Conservation (phyloP, 1,140 invertebrate genomes). For the Neomicropteryx cornuta region DNA sequence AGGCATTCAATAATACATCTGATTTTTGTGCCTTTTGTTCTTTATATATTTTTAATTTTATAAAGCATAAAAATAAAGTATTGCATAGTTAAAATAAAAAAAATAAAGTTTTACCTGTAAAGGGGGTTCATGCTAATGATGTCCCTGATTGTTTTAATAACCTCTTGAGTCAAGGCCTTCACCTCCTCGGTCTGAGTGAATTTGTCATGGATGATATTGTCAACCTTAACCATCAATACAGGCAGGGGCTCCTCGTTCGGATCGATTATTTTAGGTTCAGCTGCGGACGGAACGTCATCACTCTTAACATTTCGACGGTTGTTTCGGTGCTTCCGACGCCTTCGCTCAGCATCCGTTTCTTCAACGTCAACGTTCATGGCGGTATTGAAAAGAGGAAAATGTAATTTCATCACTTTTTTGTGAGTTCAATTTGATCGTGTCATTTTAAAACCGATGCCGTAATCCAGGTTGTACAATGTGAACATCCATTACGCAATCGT, state of each 20-base stretch:
- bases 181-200: conserved; percentile 91
- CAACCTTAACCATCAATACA: conserved; percentile 89
- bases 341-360: conserved; percentile 40
- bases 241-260: conserved; percentile 23
- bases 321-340: conserved; percentile 40
- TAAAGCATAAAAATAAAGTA: not conserved
- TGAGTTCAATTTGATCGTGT: too few relatives aligned
- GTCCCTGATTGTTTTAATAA: conserved; percentile 95
- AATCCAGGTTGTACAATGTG: too few relatives aligned
- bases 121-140: conserved; percentile 94
- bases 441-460: too few relatives aligned
- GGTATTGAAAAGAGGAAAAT: conserved; percentile 53
- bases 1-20: too few relatives aligned
- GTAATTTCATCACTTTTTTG: conserved; percentile 28
- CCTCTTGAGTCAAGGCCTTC: conserved; percentile 92
- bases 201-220: conserved; percentile 84
- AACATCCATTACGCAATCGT: too few relatives aligned
- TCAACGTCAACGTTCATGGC: conserved; percentile 51
- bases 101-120: conserved; percentile 45
- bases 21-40: too few relatives aligned
- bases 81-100: not conserved
- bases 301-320: conserved; percentile 19
- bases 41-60: not conserved
- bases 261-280: too few relatives aligned
- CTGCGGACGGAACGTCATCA: conserved; percentile 7